Evolutionary conservation across 64 coral and sea anemone genomes (phyloP).

Genomic region (Hydrozoanthus tunicans): DNA sequence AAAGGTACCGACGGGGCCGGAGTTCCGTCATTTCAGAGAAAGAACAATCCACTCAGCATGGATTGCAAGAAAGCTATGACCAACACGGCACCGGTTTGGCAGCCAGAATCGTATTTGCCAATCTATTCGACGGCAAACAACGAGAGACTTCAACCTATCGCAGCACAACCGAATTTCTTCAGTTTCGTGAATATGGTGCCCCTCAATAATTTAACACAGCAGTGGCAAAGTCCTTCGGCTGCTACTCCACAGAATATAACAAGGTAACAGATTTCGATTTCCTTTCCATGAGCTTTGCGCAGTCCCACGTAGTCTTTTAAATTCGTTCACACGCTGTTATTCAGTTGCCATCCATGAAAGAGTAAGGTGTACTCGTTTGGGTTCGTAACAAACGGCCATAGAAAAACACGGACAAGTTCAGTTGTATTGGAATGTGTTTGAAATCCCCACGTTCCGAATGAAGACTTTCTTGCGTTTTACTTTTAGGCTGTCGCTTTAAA

Average conservation of each 20-base stretch:
- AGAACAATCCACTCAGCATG: not conserved
- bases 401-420: no score
- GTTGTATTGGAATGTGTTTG: no score
- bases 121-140: not conserved
- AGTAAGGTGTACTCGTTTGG: no score
- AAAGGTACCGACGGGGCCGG: not conserved
- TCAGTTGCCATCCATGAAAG: no score
- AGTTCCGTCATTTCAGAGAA: not conserved
- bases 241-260: not conserved
- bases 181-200: slow-evolving; percentile 34
- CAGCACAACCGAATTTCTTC: slow-evolving; percentile 26
- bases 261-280: not conserved
- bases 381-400: no score
- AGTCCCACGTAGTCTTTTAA: no score
- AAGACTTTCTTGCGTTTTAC: no score
- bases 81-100: not conserved
- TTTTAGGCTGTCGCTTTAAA: no score
- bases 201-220: slow-evolving; percentile 1
- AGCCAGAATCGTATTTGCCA: slow-evolving; percentile 29
- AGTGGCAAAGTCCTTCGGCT: not conserved
- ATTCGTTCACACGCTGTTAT: no score
- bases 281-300: not conserved
- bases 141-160: not conserved
- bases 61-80: not conserved
- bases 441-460: no score